Conservation (phyloP, 2,888 invertebrate genomes). For the Drosophila acutilabella region DNA sequence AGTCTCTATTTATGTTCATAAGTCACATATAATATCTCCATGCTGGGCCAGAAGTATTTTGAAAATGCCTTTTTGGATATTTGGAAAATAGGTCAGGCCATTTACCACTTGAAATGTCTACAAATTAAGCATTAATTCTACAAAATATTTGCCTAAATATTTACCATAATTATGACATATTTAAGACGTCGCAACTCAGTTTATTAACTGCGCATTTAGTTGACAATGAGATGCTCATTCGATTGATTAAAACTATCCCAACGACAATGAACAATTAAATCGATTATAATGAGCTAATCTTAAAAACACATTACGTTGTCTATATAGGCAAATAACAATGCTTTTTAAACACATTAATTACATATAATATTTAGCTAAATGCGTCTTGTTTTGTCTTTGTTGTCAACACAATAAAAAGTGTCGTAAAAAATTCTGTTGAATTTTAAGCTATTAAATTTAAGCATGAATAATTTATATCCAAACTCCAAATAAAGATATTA, state of each 20-base stretch:
- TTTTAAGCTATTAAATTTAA: no score
- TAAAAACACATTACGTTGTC: background rate
- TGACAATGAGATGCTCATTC: conserved; percentile 41
- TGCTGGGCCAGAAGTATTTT: background rate
- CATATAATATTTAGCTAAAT: no score
- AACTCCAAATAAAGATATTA: no score
- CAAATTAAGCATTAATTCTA: background rate
- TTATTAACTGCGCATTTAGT: conserved; percentile 61
- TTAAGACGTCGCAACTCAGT: background rate
- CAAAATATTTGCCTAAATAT: conserved; percentile 8
- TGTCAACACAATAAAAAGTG: no score
- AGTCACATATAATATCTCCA: background rate
- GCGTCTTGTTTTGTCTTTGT: no score
- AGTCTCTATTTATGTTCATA: conserved; percentile 1
- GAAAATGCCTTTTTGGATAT: background rate
- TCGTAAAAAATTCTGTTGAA: no score
- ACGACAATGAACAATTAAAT: conserved; percentile 70
- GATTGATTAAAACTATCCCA: background rate
- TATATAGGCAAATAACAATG: background rate
- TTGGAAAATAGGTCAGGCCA: conserved; percentile 11
- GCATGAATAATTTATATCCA: no score
- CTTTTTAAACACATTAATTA: no score
- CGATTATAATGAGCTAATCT: conserved; percentile 48
- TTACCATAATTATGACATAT: conserved; percentile 4
- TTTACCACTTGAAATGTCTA: conserved; percentile 17